These are phyloP conservation scores for Anas bahamensis DNA, from an alignment of 2,797 vertebrate genomes.

Conservation along the genomic window DNA sequence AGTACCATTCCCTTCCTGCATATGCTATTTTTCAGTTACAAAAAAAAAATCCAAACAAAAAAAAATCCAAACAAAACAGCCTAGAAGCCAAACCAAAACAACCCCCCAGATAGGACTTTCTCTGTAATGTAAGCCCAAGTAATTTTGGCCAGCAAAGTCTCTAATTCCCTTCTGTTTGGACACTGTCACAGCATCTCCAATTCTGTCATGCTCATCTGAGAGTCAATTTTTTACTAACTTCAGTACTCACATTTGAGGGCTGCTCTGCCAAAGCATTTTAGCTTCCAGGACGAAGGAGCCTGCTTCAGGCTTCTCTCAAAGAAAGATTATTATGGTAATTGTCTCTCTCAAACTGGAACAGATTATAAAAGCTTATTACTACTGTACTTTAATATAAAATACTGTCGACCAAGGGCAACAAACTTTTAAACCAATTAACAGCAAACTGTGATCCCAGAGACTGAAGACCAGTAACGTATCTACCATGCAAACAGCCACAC, in stretches of 20 bases:
- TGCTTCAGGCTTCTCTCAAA: constrained; percentile 16
- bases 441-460: constrained; percentile 22
- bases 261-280: constrained; percentile 29
- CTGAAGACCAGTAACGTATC: constrained; percentile 37
- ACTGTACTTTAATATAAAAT: constrained; percentile 53
- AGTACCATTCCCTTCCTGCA: neutral
- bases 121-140: neutral
- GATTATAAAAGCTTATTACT: constrained; percentile 23
- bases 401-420: neutral
- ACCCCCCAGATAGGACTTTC: neutral
- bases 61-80: neutral
- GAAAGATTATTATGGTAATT: neutral
- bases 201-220: neutral
- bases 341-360: constrained; percentile 3
- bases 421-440: constrained; percentile 59
- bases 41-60: neutral
- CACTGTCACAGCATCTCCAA: neutral
- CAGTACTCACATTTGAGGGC: neutral
- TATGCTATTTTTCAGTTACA: neutral
- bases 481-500: constrained; percentile 49
- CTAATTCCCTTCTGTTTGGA: neutral
- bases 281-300: neutral
- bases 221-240: constrained; percentile 38
- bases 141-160: neutral
- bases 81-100: neutral